Evolutionary conservation across 2,888 invertebrate species (phyloP).

Genomic region (Melanargia galathea): DNA sequence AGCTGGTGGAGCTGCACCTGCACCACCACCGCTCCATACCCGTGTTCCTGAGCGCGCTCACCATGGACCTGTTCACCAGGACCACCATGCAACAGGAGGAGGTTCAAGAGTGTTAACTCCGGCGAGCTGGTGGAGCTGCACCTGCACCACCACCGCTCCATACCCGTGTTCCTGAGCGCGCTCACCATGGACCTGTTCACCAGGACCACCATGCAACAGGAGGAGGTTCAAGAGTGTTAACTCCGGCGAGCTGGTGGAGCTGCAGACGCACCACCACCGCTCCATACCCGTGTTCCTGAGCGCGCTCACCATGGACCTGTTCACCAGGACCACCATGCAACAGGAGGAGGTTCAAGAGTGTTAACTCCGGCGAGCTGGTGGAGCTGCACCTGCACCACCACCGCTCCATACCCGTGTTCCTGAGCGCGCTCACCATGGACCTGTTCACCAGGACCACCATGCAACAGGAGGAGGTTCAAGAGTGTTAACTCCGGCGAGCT

Average conservation of each 20-base stretch:
- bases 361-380: conserved; percentile 84
- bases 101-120: conserved; percentile 40
- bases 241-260: conserved; percentile 87
- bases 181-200: conserved; percentile 92
- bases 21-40: conserved; percentile 92
- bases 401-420: conserved; percentile 93
- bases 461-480: conserved; percentile 54
- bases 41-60: conserved; percentile 92
- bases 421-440: conserved; percentile 92
- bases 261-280: conserved; percentile 89
- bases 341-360: conserved; percentile 48
- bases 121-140: conserved; percentile 89
- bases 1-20: conserved; percentile 89
- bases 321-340: conserved; percentile 86
- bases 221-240: conserved; percentile 43
- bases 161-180: conserved; percentile 93
- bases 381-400: conserved; percentile 89
- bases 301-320: conserved; percentile 91
- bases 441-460: conserved; percentile 89
- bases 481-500: conserved; percentile 79
- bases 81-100: conserved; percentile 84
- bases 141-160: conserved; percentile 89
- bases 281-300: conserved; percentile 95
- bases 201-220: conserved; percentile 84
- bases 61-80: conserved; percentile 90